These are phyloP conservation scores for Dryobota labecula DNA, from an alignment of 2,888 invertebrate species.

Conservation along the genomic window DNA sequence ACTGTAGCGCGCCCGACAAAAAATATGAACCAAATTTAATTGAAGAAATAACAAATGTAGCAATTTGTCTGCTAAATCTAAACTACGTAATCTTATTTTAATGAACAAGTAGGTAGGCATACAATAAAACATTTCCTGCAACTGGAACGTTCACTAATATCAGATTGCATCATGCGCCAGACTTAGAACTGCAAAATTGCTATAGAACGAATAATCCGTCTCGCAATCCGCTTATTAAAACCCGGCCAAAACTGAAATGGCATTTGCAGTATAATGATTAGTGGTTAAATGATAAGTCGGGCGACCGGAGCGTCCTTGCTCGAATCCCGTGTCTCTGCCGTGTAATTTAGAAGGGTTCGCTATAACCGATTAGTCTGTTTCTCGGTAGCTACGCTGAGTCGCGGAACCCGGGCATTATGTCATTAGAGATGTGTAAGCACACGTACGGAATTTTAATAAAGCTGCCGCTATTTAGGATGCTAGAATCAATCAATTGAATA, in stretches of 20 bases:
- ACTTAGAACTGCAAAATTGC: constrained; percentile 81
- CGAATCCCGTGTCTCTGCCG: constrained; percentile 89
- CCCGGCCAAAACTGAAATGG: constrained; percentile 85
- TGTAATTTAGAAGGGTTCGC: constrained; percentile 88
- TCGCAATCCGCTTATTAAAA: constrained; percentile 85
- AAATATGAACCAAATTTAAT: constrained; percentile 50
- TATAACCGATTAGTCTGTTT: constrained; percentile 88
- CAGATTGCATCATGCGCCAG: constrained; percentile 76
- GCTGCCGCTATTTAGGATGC: constrained; percentile 44
- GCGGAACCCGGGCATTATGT: constrained; percentile 83
- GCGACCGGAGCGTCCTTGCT: constrained; percentile 88
- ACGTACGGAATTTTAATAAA: constrained; percentile 73
- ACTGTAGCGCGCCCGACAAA: constrained; percentile 29
- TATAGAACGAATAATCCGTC: constrained; percentile 79
- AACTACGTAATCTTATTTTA: constrained; percentile 57
- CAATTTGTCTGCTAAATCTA: constrained; percentile 54
- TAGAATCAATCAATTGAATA: constrained; percentile 53
- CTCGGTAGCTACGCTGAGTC: constrained; percentile 84
- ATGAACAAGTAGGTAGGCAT: constrained; percentile 60
- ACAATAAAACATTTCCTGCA: constrained; percentile 68
- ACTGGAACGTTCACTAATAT: constrained; percentile 63
- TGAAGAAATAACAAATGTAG: constrained; percentile 56
- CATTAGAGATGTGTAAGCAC: constrained; percentile 81
- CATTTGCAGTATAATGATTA: constrained; percentile 88
- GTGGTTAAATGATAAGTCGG: constrained; percentile 88